phyloP scores from a whole-genome alignment of 2,113 vertebrate species.

The Peucedramus taeniatus region DNA sequence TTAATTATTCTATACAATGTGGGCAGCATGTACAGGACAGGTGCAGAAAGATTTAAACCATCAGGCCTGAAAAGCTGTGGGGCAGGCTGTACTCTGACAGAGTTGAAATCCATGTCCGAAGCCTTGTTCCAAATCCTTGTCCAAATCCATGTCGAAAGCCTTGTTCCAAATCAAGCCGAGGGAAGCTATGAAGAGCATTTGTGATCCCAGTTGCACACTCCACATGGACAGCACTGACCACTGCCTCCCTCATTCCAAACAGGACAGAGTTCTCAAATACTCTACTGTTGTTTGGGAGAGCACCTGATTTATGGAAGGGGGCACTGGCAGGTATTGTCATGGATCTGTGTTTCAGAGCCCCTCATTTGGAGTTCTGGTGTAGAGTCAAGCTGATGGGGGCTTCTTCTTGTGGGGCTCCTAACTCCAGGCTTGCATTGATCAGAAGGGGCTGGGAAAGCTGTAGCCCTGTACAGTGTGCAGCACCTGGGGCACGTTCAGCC shows the following conservation, averaged over 20 bases:
- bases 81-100: background rate
- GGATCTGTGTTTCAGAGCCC: background rate
- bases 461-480: background rate
- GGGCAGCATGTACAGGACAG: background rate
- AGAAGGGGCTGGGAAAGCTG: background rate
- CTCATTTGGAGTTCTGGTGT: background rate
- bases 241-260: background rate
- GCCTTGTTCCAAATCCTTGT: background rate
- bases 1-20: background rate
- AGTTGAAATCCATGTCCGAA: background rate
- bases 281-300: background rate
- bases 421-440: background rate
- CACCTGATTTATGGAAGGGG: background rate
- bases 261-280: background rate
- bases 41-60: background rate
- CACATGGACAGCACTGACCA: fast-evolving
- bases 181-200: background rate
- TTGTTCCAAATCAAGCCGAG: background rate
- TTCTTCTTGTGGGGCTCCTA: background rate
- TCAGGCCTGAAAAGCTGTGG: background rate
- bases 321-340: background rate
- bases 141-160: background rate
- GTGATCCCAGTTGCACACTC: background rate
- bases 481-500: background rate
- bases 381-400: background rate